phyloP scores from a whole-genome alignment of 1,140 invertebrate species.

The Zaprionus inermis region DNA sequence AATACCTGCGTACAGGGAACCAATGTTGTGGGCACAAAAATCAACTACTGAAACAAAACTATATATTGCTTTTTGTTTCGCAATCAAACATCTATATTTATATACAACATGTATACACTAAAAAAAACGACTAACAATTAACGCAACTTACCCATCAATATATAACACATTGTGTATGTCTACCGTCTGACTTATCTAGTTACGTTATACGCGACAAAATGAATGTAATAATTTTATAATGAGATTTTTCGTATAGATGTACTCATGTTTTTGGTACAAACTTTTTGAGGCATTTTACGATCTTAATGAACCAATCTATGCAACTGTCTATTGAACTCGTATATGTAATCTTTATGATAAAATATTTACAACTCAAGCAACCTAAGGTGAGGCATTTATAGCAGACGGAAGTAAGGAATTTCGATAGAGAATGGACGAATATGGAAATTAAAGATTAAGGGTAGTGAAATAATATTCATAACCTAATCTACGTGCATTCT shows the following conservation, averaged over 20 bases:
- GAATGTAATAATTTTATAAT: constrained; percentile 65
- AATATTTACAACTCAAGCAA: constrained; percentile 62
- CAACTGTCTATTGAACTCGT: constrained; percentile 30
- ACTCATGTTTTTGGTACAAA: constrained; percentile 75
- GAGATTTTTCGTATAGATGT: constrained; percentile 69
- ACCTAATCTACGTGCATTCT: constrained; percentile 47
- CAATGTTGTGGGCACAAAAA: constrained; percentile 74
- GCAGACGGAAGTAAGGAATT: constrained; percentile 8
- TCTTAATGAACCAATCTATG: constrained; percentile 44
- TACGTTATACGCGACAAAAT: constrained; percentile 47
- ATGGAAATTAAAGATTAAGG: constrained; percentile 34
- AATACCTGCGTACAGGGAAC: constrained; percentile 37
- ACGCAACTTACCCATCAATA: constrained; percentile 40
- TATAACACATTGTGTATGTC: constrained; percentile 35
- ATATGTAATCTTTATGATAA: constrained; percentile 56
- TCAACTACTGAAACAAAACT: constrained; percentile 39
- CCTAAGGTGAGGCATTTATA: constrained; percentile 30
- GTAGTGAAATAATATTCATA: constrained; percentile 56
- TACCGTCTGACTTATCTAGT: constrained; percentile 41
- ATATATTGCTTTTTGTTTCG: constrained; percentile 29
- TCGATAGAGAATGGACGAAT: constrained; percentile 3
- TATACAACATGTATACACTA: constrained; percentile 42
- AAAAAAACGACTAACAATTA: constrained; percentile 29
- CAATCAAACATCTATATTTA: constrained; percentile 47
- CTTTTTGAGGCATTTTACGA: constrained; percentile 79